These are phyloP conservation scores for Hirundichthys speculiger DNA, from an alignment of 2,113 vertebrate species.

Conservation along the genomic window DNA sequence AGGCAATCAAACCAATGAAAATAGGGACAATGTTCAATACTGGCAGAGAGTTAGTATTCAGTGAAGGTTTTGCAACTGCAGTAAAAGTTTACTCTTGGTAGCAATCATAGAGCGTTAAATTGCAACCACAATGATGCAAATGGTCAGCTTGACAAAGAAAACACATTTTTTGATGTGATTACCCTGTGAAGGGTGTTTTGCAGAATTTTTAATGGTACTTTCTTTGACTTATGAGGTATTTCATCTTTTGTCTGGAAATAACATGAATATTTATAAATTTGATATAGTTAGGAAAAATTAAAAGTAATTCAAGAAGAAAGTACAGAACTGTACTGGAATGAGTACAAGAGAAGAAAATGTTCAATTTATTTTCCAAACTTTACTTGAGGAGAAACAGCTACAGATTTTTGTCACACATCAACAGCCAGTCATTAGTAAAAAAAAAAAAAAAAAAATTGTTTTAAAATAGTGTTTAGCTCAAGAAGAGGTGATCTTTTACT, in stretches of 20 bases:
- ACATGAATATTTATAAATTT: neutral
- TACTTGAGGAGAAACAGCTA: neutral
- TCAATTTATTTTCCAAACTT: neutral
- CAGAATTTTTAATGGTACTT: too few relatives aligned
- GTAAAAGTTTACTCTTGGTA: neutral
- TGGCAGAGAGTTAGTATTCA: neutral
- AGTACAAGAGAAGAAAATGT: neutral
- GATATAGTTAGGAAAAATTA: neutral
- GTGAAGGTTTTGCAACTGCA: neutral
- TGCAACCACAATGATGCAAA: too few relatives aligned
- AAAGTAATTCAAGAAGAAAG: neutral
- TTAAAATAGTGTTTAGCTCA: neutral
- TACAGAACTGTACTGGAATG: neutral
- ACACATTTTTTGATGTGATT: too few relatives aligned
- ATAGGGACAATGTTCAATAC: neutral
- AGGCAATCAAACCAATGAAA: conserved; percentile 10
- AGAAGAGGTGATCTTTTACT: conserved; percentile 33
- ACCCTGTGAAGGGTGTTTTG: too few relatives aligned
- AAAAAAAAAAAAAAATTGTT: neutral
- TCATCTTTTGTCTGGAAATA: neutral
- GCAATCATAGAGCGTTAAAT: too few relatives aligned
- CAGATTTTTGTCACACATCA: neutral
- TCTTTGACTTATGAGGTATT: too few relatives aligned
- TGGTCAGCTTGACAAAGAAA: too few relatives aligned
- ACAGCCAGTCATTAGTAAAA: neutral